phyloP scores from a whole-genome alignment of 2,888 invertebrate species.

The Hypercompe scribonia region DNA sequence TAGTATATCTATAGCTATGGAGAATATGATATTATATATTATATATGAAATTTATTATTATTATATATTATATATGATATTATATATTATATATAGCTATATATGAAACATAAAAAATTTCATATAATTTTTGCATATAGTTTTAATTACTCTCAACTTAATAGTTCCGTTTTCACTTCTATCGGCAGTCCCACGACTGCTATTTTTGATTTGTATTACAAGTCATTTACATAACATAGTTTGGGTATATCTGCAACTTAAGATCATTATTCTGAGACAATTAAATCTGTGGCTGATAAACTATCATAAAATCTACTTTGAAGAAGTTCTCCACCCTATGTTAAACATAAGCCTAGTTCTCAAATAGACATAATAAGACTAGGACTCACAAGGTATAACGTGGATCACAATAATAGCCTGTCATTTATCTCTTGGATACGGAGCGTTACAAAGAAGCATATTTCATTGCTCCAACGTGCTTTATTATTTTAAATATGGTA shows the following conservation, averaged over 20 bases:
- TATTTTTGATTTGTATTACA: too few species aligned
- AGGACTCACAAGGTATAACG: not conserved
- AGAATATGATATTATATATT: too few species aligned
- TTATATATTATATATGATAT: too few species aligned
- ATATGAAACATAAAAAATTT: too few species aligned
- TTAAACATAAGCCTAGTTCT: not conserved
- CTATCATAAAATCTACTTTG: not conserved
- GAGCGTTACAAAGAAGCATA: not conserved
- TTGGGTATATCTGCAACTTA: not conserved
- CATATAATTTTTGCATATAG: too few species aligned
- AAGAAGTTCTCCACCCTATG: not conserved
- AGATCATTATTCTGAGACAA: not conserved
- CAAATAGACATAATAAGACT: not conserved
- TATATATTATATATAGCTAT: too few species aligned
- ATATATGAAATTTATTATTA: too few species aligned
- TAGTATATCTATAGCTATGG: too few species aligned
- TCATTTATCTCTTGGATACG: constrained; percentile 5
- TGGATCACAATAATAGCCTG: constrained; percentile 9
- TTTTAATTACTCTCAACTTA: too few species aligned
- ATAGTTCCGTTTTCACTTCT: too few species aligned
- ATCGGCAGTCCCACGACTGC: too few species aligned
- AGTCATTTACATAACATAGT: not conserved
- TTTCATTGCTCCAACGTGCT: not conserved
- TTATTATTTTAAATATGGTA: constrained; percentile 9
- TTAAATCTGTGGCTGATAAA: not conserved